Conservation (phyloP, 2,797 vertebrate genomes). For the Chiroxiphia lanceolata region DNA sequence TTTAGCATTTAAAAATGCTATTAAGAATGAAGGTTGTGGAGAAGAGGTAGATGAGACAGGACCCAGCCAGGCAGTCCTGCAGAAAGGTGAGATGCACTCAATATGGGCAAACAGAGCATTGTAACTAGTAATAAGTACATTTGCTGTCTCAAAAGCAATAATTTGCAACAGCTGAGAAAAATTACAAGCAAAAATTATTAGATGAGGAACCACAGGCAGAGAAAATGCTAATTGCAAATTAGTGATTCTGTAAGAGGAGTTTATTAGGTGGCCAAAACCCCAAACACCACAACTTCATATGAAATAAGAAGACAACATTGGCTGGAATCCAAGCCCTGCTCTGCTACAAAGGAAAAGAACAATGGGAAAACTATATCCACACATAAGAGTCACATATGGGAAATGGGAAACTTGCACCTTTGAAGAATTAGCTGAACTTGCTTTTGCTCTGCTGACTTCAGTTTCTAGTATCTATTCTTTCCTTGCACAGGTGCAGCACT, state of each 20-base stretch:
- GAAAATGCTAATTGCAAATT: conserved; percentile 18
- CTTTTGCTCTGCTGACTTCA: not conserved
- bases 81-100: not conserved
- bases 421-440: not conserved
- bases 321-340: not conserved
- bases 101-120: not conserved
- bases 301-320: not conserved
- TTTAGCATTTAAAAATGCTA: not conserved
- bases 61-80: not conserved
- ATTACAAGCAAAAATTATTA: conserved; percentile 36
- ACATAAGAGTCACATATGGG: not conserved
- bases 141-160: not conserved
- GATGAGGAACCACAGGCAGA: not conserved
- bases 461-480: not conserved
- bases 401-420: not conserved
- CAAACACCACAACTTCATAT: not conserved
- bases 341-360: not conserved
- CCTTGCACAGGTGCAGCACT: not conserved
- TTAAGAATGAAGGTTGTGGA: not conserved
- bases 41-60: not conserved
- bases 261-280: conserved; percentile 13
- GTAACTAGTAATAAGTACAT: not conserved
- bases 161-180: conserved; percentile 13
- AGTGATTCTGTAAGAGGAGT: not conserved
- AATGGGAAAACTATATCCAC: not conserved